A percentile compares a stretch with the other conserved stretches of the same genome.
Evolutionary conservation across 2,797 vertebrate genomes (phyloP).

Genomic region (Anguilla marmorata): DNA sequence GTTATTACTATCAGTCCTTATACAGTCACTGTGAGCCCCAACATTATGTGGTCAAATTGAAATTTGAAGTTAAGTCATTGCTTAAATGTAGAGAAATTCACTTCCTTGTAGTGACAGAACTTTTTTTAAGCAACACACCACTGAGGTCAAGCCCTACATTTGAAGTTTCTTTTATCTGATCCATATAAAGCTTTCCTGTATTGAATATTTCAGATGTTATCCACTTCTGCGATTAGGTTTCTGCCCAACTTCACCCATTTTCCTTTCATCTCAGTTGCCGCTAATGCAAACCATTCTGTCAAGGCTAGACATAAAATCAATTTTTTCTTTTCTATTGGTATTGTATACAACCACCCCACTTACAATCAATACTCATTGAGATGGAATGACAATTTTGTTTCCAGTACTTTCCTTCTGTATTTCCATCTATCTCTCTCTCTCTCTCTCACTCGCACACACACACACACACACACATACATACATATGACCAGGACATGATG

Average conservation of each 20-base stretch:
- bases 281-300: slow-evolving; percentile 56
- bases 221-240: slow-evolving; percentile 41
- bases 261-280: slow-evolving; percentile 52
- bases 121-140: slow-evolving; percentile 2
- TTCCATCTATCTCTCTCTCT: not conserved
- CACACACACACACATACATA: not conserved
- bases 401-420: slow-evolving; percentile 19
- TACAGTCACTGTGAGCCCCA: not conserved
- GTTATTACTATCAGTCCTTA: not conserved
- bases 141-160: slow-evolving; percentile 28
- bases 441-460: not conserved
- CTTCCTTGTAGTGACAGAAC: slow-evolving; percentile 11
- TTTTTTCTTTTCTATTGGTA: slow-evolving; percentile 57
- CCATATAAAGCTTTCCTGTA: slow-evolving; percentile 23
- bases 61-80: not conserved
- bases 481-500: not conserved
- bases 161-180: slow-evolving; percentile 30
- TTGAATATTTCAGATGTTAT: slow-evolving; percentile 37
- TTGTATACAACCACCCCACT: slow-evolving; percentile 41
- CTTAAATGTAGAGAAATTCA: not conserved
- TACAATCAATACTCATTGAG: slow-evolving; percentile 56
- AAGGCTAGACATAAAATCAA: slow-evolving; percentile 62
- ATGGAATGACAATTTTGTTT: slow-evolving; percentile 51
- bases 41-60: not conserved
- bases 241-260: slow-evolving; percentile 31